Base-by-base conservation (phyloP, 2,797 vertebrate genomes). In the Falco naumanni region DNA sequence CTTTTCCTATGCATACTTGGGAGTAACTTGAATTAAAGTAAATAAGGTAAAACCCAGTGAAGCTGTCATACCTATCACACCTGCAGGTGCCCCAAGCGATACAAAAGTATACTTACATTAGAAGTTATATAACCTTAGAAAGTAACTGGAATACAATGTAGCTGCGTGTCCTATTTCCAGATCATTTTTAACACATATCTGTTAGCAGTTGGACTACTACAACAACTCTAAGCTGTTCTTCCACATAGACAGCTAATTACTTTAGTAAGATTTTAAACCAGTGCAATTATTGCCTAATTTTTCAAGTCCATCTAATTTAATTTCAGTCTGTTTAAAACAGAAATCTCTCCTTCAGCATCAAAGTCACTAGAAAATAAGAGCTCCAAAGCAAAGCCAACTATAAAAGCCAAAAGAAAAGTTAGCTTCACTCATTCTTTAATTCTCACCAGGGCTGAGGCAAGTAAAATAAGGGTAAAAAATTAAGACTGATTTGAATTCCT, bases 161-260 rank as follows among this genome's bases (percentile, higher is more conserved):
- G 87, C 48, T 53, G 28, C 31, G 50, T 29, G 21, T 80, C 28
- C 24, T 45, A 25, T 53, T 71, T 56, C 43, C 37, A n/a, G 33
- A 48, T 71, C 33, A 24, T 94, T 94, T 89, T 82, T 86, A 72
- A 81, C 16, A n/a, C 33, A 43, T n/a, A 48, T 89, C 45, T 65
- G 34, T 39, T 65, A 76, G 45, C 20, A 37, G 22, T 16, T 54
- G 53, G 47, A 43, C 41, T 57, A 51, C 16, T 13, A 47, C 16
- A 47, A 61, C 51, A 31, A 25, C n/a, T 24, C 66, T 16, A 18
- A 57, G 9, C 0, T 41, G 34, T 33, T 50, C 48, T 66, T n/a
- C 81, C 34, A 16, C 9, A 64, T 50, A 28, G 26, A 9, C 7
- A 24, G 16, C 3, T 13, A 11, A 64, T 43, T 66, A 28, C 63